phyloP scores from a whole-genome alignment of 2,797 vertebrate genomes.

The Microtus obscurus region DNA sequence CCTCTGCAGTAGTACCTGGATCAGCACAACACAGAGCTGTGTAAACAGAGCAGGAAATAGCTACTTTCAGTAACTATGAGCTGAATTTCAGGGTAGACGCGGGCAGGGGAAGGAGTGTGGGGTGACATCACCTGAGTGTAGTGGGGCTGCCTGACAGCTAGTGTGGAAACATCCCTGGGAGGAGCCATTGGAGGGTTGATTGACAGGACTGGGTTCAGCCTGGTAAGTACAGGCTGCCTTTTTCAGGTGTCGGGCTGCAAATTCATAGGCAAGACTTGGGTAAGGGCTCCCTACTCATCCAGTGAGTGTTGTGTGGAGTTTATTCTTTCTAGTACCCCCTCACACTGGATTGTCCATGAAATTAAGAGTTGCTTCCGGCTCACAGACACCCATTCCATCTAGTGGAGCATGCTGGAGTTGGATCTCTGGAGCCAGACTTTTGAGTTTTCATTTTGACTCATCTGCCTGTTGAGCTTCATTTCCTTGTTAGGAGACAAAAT shows the following conservation, averaged over 20 bases:
- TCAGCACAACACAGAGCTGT: background rate
- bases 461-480: background rate
- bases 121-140: background rate
- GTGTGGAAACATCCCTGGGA: background rate
- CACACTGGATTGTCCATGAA: background rate
- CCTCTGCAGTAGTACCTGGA: background rate
- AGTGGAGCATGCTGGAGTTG: background rate
- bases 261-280: background rate
- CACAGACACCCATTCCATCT: background rate
- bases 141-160: background rate
- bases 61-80: background rate
- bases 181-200: too few relatives aligned
- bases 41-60: background rate
- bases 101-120: too few relatives aligned
- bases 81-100: too few relatives aligned
- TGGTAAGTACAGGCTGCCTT: background rate
- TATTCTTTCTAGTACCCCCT: background rate
- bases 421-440: background rate
- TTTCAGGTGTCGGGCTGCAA: too few relatives aligned
- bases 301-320: background rate
- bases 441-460: background rate
- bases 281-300: background rate
- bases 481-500: background rate
- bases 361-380: background rate
- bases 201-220: background rate